Base-by-base conservation (phyloP, 2,797 vertebrate genomes). In the Chaetophractus vellerosus region DNA sequence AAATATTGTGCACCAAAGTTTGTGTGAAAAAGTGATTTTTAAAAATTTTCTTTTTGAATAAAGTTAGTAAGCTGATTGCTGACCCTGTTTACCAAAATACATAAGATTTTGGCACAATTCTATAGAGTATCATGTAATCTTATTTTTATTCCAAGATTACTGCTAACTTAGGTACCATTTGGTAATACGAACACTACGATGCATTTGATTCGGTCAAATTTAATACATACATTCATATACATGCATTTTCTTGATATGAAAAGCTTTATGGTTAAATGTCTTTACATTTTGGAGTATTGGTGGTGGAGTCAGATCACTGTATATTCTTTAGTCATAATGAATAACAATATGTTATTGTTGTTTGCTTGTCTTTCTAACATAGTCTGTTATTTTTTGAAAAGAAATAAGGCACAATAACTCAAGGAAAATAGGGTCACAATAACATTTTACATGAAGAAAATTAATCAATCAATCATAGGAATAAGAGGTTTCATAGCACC, bases 361-460 rank as follows among this genome's bases (percentile, higher is more conserved):
- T 52, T 90, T 90, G 23, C 2, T 61, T 82, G 83, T 88, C 15
- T 88, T 95, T 59, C 11, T 89, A 86, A 68, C 33, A 79, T 81
- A 41, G 0, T 1, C 76, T 96, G 16, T 79, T 94, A 89, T 92
- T 93, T 93, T 19, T 19, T 84, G 55, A 89, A 76, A 94, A 80
- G 18, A 81, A 38, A 88, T 79, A 69, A 91, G 14, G 33, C 33
- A 94, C 41, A 90, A 89, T 61, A 66, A 94, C 88, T 5, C 55
- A 88, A 85, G 64, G 26, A 48, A 91, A 92, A 85, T n/a, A 86
- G 5, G 26, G 24, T 31, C 36, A 50, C 28, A 33, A 68, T 93
- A 94, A 38, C 45, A 57, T 59, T 96, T 88, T 88, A 55, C 45
- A 93, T 88, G 38, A 89, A 78, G 48, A 95, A 91, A 87, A 96